Evolutionary conservation across 2,797 vertebrate genomes (phyloP).

Genomic region (Pseudomugil gertrudae): DNA sequence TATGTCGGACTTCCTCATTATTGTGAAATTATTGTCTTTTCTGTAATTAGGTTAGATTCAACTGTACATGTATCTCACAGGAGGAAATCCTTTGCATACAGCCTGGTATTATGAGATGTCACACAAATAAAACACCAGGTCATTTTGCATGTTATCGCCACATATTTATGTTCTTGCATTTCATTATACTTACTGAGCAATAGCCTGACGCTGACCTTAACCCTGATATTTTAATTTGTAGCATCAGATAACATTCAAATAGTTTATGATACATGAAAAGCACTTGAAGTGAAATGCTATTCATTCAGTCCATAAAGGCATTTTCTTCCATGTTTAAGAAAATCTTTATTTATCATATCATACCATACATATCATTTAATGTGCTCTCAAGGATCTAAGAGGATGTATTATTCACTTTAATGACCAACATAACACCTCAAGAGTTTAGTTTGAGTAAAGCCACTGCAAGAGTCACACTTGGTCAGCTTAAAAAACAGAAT

Average conservation of each 20-base stretch:
- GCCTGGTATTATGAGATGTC: not conserved
- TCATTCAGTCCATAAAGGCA: not conserved
- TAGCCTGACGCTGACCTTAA: not conserved
- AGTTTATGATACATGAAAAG: not conserved
- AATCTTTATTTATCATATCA: not conserved
- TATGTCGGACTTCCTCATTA: not conserved
- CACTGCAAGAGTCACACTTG: not conserved
- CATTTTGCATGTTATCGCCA: not conserved
- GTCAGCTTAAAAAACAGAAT: not conserved
- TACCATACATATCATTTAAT: not conserved
- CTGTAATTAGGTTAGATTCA: not conserved
- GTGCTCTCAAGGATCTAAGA: not conserved
- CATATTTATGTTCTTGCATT: constrained; percentile 2
- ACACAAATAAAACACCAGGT: not conserved
- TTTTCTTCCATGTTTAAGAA: not conserved
- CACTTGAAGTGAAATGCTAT: not conserved
- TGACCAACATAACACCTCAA: not conserved
- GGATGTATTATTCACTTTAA: not conserved
- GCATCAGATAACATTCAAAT: not conserved
- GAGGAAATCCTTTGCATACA: not conserved
- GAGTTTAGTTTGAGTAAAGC: not conserved
- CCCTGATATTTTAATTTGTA: not conserved
- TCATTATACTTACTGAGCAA: not conserved
- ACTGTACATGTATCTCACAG: not conserved
- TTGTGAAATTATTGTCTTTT: not conserved